Percentiles rank a stretch among this genome's conserved stretches.
phyloP scores from a whole-genome alignment of 1,140 invertebrate species.

The Scaptomyza pallida region DNA sequence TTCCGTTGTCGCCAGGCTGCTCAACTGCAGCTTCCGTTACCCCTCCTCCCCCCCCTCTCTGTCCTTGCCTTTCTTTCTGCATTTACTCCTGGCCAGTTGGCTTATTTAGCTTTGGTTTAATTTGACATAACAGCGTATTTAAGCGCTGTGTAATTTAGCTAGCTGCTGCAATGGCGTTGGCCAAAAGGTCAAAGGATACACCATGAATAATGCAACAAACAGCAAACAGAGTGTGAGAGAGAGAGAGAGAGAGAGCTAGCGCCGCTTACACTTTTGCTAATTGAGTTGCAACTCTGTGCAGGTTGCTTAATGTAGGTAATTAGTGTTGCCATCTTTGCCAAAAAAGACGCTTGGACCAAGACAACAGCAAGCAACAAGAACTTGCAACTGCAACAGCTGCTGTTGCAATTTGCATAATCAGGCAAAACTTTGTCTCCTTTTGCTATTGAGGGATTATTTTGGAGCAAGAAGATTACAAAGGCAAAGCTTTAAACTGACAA shows the following conservation, averaged over 20 bases:
- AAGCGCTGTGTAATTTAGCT: constrained; percentile 49
- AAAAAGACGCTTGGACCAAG: constrained; percentile 50
- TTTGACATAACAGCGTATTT: constrained; percentile 68
- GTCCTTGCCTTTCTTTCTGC: not conserved
- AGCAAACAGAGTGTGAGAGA: constrained; percentile 26
- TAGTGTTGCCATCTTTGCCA: constrained; percentile 57
- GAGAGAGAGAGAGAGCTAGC: constrained; percentile 23
- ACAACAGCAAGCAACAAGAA: constrained; percentile 11
- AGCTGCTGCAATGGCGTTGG: constrained; percentile 19
- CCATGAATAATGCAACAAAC: constrained; percentile 57
- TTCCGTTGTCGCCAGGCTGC: constrained; percentile 55
- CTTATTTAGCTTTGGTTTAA: constrained; percentile 69
- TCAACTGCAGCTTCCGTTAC: constrained; percentile 40
- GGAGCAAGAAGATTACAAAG: constrained; percentile 10
- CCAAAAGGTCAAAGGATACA: constrained; percentile 60
- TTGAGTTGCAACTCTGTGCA: constrained; percentile 75
- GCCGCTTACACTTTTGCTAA: constrained; percentile 72
- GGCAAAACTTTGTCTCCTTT: constrained; percentile 34
- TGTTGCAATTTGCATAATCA: constrained; percentile 55
- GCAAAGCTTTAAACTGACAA: not conserved
- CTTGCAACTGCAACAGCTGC: constrained; percentile 19
- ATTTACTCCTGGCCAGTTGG: constrained; percentile 31
- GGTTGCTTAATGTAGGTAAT: constrained; percentile 76
- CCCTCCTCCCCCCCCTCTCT: not conserved
- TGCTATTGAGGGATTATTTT: constrained; percentile 27